A percentile compares a stretch with the other conserved stretches of the same genome.
Evolutionary conservation across 2,888 invertebrate genomes (phyloP).

Genomic region (Lithophane leautieri): DNA sequence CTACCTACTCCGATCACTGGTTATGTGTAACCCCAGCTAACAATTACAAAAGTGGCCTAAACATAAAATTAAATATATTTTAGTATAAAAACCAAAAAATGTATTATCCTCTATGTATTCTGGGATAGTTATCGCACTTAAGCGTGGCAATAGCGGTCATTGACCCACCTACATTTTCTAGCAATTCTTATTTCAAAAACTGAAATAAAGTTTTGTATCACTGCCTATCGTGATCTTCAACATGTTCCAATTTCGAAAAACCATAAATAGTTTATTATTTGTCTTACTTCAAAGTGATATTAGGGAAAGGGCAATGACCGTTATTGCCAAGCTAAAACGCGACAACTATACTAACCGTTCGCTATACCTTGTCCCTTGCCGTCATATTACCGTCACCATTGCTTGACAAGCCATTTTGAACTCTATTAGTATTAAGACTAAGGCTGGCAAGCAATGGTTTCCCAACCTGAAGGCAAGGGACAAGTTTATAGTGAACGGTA

Average conservation of each 20-base stretch:
- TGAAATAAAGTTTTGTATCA: neutral
- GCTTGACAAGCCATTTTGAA: too few species aligned
- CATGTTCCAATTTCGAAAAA: neutral
- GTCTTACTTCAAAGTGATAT: neutral
- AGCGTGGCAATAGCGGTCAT: neutral
- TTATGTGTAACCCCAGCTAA: neutral
- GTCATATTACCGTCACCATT: too few species aligned
- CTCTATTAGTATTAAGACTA: too few species aligned
- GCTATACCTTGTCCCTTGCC: too few species aligned
- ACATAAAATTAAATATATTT: conserved; percentile 7
- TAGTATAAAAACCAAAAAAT: conserved; percentile 16
- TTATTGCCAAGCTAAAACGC: neutral
- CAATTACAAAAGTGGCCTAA: conserved; percentile 19
- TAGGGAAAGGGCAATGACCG: neutral
- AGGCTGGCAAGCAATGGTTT: too few species aligned
- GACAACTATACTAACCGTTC: neutral
- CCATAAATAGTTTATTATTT: neutral
- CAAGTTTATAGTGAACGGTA: too few species aligned
- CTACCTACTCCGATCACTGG: too few species aligned
- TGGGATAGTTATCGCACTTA: neutral
- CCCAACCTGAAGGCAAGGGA: too few species aligned
- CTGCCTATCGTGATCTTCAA: neutral
- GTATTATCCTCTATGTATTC: neutral
- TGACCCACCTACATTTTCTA: neutral
- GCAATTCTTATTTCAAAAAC: neutral